Percentiles rank a stretch among this genome's conserved stretches.
These are phyloP conservation scores for Ciconia boyciana DNA, from an alignment of 2,113 vertebrate genomes.

Conservation along the genomic window DNA sequence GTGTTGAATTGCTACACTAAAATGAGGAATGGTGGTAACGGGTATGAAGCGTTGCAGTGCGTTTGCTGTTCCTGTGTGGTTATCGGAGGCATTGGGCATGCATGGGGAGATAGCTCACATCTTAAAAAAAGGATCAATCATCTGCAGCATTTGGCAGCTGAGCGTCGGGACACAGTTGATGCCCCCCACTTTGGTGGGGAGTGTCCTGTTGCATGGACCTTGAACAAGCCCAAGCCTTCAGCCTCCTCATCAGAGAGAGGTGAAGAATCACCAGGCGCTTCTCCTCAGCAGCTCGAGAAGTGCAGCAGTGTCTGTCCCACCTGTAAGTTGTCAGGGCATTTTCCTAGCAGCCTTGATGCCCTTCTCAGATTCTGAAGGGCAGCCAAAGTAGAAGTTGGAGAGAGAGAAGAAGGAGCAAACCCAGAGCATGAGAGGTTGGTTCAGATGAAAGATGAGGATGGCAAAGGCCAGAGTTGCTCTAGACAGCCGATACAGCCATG, in stretches of 20 bases:
- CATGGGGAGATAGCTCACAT: fast-evolving
- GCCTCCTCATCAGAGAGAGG: background rate
- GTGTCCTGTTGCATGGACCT: background rate
- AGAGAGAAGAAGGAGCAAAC: background rate
- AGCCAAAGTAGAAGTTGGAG: background rate
- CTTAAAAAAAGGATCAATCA: background rate
- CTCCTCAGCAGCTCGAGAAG: background rate
- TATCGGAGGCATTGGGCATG: background rate
- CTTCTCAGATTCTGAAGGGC: background rate
- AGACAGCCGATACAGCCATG: fast-evolving
- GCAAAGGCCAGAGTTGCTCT: background rate
- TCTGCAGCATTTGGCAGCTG: background rate
- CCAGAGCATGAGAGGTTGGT: background rate
- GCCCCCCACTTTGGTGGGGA: background rate
- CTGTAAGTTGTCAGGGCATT: background rate
- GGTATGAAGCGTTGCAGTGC: background rate
- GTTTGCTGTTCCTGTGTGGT: background rate
- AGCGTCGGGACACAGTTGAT: background rate
- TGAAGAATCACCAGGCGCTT: background rate
- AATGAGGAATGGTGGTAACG: background rate
- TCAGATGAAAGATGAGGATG: background rate
- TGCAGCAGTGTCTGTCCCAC: background rate
- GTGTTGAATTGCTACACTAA: background rate
- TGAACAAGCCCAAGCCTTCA: background rate
- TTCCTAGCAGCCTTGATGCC: background rate